These are phyloP conservation scores for Platycheirus albimanus DNA, from an alignment of 2,888 invertebrate species.

Conservation along the genomic window DNA sequence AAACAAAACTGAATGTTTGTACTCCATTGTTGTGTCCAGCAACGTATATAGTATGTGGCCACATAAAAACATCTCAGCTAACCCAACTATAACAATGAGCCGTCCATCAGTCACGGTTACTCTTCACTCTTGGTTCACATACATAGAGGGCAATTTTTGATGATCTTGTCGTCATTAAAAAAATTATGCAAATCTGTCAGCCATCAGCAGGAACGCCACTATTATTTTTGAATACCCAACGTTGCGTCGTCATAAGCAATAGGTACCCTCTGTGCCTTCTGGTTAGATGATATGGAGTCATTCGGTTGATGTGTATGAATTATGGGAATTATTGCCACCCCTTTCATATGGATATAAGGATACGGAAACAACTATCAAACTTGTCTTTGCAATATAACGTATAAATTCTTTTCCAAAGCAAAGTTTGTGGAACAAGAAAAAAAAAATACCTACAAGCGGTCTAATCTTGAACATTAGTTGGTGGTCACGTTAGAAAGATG, in stretches of 20 bases:
- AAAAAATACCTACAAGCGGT: constrained; percentile 24
- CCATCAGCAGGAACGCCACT: constrained; percentile 34
- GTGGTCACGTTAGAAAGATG: constrained; percentile 62
- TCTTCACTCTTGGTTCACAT: constrained; percentile 12
- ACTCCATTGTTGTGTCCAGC: too few relatives aligned
- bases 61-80: too few relatives aligned
- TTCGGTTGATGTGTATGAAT: constrained; percentile 49
- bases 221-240: neutral
- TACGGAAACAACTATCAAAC: constrained; percentile 21
- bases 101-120: constrained; percentile 54
- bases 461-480: constrained; percentile 70
- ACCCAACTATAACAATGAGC: constrained; percentile 12
- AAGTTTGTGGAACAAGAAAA: constrained; percentile 1
- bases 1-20: too few relatives aligned
- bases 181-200: constrained; percentile 54
- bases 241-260: too few relatives aligned
- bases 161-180: constrained; percentile 45
- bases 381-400: constrained; percentile 19
- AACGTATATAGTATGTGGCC: too few relatives aligned
- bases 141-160: constrained; percentile 41
- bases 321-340: constrained; percentile 67
- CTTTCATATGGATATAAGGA: constrained; percentile 64
- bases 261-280: neutral
- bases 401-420: neutral
- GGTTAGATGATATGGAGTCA: constrained; percentile 38